A percentile compares a stretch with the other conserved stretches of the same genome.
Conservation (phyloP, 2,888 invertebrate species). For the Druceiella hillmani region DNA sequence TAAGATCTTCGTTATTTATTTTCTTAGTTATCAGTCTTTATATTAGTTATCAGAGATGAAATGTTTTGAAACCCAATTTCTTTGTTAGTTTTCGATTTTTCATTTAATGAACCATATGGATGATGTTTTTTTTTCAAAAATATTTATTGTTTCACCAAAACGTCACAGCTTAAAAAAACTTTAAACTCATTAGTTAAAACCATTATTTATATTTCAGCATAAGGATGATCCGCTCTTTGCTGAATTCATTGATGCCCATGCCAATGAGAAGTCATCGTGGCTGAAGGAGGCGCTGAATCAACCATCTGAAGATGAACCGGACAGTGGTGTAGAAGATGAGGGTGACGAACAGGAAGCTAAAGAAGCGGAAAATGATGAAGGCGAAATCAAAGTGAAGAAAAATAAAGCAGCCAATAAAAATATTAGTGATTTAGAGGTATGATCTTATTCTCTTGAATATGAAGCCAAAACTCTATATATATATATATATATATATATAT, state of each 20-base stretch:
- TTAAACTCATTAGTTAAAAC: too few species aligned
- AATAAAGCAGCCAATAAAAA: slow-evolving; percentile 63
- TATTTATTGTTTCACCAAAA: too few species aligned
- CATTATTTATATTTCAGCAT: too few species aligned
- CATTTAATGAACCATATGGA: too few species aligned
- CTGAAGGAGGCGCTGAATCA: slow-evolving; percentile 38
- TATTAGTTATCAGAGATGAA: too few species aligned
- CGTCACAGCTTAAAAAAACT: too few species aligned
- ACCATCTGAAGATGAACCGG: slow-evolving; percentile 33
- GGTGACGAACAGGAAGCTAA: slow-evolving; percentile 17
- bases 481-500: too few species aligned
- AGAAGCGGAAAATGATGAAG: slow-evolving; percentile 26
- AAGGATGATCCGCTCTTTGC: slow-evolving; percentile 85
- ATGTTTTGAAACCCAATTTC: too few species aligned
- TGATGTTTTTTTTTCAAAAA: too few species aligned
- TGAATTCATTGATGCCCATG: slow-evolving; percentile 85
- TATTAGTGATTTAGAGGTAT: slow-evolving; percentile 72
- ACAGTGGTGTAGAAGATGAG: slow-evolving; percentile 33
- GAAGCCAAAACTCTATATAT: slow-evolving; percentile 18
- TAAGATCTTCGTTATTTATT: too few species aligned
- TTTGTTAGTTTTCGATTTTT: too few species aligned
- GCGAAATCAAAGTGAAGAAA: slow-evolving; percentile 27
- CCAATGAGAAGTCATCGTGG: slow-evolving; percentile 43
- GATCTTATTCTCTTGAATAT: slow-evolving; percentile 11
- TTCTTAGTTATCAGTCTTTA: too few species aligned